Evolutionary conservation across 92 coral and sea anemone genomes (phyloP).

Genomic region (Umimayanthus kanabou): DNA sequence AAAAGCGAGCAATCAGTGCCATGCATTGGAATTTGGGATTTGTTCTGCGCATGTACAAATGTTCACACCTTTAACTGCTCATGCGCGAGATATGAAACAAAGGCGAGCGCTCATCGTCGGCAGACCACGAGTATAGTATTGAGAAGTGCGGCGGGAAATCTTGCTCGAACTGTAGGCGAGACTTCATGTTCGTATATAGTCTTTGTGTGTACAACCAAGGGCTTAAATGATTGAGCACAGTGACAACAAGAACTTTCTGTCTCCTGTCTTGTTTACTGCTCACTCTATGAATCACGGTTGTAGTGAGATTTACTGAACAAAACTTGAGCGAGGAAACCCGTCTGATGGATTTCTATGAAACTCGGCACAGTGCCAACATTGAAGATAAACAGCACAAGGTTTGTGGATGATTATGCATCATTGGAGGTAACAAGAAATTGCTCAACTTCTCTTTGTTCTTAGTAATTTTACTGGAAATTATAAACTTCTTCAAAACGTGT

Average conservation of each 20-base stretch:
- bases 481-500: neutral
- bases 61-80: conserved; percentile 5
- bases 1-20: conserved; percentile 37
- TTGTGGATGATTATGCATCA: neutral
- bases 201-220: neutral
- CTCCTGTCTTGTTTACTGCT: neutral
- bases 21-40: conserved; percentile 15
- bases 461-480: neutral
- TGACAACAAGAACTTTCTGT: neutral
- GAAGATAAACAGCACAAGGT: neutral
- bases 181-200: neutral
- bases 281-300: neutral
- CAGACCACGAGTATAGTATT: conserved; percentile 23
- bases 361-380: conserved; percentile 31
- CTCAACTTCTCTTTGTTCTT: neutral
- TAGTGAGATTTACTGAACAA: neutral
- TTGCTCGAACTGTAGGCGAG: neutral
- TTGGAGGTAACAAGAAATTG: conserved; percentile 17
- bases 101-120: conserved; percentile 26
- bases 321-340: conserved; percentile 12
- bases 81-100: conserved; percentile 29
- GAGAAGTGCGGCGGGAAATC: conserved; percentile 24
- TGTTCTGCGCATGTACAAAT: conserved; percentile 22
- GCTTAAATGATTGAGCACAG: neutral
- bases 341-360: conserved; percentile 6